Percentiles rank a stretch among this genome's conserved stretches.
Conservation (phyloP, 2,888 invertebrate genomes). For the Ectemnius continuus region DNA sequence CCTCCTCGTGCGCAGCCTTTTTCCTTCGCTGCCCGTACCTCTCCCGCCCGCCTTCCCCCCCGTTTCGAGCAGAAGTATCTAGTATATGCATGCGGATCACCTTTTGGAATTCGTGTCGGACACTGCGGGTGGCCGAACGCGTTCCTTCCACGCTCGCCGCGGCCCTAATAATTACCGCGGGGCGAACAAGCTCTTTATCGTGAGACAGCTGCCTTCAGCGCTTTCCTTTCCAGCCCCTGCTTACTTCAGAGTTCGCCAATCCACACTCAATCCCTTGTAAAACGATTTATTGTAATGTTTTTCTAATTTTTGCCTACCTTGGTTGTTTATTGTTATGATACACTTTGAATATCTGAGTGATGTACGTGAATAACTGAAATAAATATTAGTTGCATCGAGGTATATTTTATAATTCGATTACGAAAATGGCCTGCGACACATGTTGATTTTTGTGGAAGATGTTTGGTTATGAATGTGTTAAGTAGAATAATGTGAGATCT, state of each 20-base stretch:
- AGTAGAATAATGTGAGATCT: too few relatives aligned
- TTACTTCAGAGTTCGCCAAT: neutral
- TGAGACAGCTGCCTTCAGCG: slow-evolving; percentile 37
- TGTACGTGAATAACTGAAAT: too few relatives aligned
- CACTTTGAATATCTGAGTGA: too few relatives aligned
- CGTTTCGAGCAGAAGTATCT: slow-evolving; percentile 25
- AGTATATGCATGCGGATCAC: slow-evolving; percentile 69
- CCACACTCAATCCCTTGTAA: too few relatives aligned
- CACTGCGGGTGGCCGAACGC: slow-evolving; percentile 68
- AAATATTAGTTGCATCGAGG: too few relatives aligned
- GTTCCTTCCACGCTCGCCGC: slow-evolving; percentile 25
- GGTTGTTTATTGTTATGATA: too few relatives aligned
- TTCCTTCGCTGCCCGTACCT: slow-evolving; percentile 17
- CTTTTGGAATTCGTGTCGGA: slow-evolving; percentile 72
- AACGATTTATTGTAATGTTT: too few relatives aligned
- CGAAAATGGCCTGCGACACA: too few relatives aligned
- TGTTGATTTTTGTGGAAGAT: too few relatives aligned
- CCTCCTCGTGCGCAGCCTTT: slow-evolving; percentile 9
- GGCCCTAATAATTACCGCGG: slow-evolving; percentile 71
- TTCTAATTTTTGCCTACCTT: too few relatives aligned
- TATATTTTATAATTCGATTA: too few relatives aligned
- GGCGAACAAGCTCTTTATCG: slow-evolving; percentile 68
- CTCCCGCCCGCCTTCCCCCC: slow-evolving; percentile 14
- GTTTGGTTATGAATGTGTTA: too few relatives aligned
- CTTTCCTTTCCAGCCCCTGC: neutral